Conservation (phyloP, 1,140 invertebrate species). For the Philopotamus ludificatus region DNA sequence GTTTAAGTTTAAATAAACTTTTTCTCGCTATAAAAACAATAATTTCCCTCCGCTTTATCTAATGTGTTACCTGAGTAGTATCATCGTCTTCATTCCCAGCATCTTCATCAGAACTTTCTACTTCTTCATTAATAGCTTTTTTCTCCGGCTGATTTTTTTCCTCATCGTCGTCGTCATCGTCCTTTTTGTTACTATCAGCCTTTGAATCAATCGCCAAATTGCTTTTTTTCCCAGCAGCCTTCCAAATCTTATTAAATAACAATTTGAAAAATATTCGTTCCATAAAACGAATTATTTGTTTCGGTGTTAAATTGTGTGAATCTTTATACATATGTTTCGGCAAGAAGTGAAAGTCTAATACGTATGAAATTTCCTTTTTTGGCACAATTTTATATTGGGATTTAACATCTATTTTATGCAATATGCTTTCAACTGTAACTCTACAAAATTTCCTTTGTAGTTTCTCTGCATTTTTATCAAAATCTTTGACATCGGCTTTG, state of each 20-base stretch:
- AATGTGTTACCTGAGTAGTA: constrained; percentile 48
- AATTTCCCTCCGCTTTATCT: not conserved
- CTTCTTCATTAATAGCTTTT: constrained; percentile 53
- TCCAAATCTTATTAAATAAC: constrained; percentile 58
- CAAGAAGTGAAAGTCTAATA: constrained; percentile 70
- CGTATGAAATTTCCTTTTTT: constrained; percentile 58
- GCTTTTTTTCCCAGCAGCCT: constrained; percentile 43
- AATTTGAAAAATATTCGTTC: constrained; percentile 64
- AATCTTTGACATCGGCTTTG: constrained; percentile 51
- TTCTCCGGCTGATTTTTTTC: constrained; percentile 62
- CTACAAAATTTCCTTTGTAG: constrained; percentile 70
- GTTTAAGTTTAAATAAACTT: no score
- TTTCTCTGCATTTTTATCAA: constrained; percentile 65
- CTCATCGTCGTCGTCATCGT: constrained; percentile 61
- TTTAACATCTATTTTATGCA: constrained; percentile 71
- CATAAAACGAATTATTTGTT: constrained; percentile 67
- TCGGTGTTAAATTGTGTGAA: constrained; percentile 68
- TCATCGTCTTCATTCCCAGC: constrained; percentile 70
- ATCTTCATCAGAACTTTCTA: constrained; percentile 78
- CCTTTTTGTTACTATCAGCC: constrained; percentile 47
- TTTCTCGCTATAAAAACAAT: no score
- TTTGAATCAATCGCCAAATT: constrained; percentile 18
- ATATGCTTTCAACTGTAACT: constrained; percentile 75
- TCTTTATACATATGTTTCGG: constrained; percentile 70
- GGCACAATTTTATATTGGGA: constrained; percentile 61